Evolutionary conservation across 2,888 invertebrate species (phyloP), one percentile per base, ranked within the genome.

Genomic region (Steinernema carpocapsae): DNA sequence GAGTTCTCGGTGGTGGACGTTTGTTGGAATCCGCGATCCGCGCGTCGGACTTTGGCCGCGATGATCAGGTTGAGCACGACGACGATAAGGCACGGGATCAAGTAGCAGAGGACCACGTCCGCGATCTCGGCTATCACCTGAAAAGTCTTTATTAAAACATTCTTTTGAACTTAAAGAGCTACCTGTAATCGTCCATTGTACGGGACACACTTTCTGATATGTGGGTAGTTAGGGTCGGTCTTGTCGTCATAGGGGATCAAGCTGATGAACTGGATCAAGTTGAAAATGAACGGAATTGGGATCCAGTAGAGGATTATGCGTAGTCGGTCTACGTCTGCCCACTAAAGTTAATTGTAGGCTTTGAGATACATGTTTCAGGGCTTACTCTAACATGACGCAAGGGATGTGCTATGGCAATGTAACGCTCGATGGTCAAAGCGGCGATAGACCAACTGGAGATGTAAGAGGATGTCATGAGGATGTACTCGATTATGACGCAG

Each of bases 341-440:
- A 81, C 84, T 85, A 76, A 59, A 84, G 77, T 4, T 4, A n/a
- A 4, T n/a, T n/a, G n/a, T n/a, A n/a, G 14, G 4, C 37, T 32
- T 4, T 70, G 26, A 42, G 56, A 14, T 32, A 4, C 64, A 70
- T 29, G 24, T 26, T 22, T 72, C 52, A 2, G 17, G 19, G 59
- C 77, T 72, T 71, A 85, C 85, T 76, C 83, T 80, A 64, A 86
- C 82, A 72, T 85, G 84, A 29, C 80, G 76, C 42, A 86, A 73
- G 10, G 86, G 86, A 75, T 86, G 85, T 19, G 83, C 84, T 29
- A 86, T 83, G 4, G 86, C 86, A 37, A 86, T 75, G 74, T 86
- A 86, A 52, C 86, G 76, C 74, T 86, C 86, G 43, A 86, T 83
- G 24, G 86, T 87, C n/a, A 86, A 76, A 7, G 86, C 86, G 6